These are phyloP conservation scores for Drosophila varians DNA, from an alignment of 1,140 invertebrate species.

Conservation along the genomic window DNA sequence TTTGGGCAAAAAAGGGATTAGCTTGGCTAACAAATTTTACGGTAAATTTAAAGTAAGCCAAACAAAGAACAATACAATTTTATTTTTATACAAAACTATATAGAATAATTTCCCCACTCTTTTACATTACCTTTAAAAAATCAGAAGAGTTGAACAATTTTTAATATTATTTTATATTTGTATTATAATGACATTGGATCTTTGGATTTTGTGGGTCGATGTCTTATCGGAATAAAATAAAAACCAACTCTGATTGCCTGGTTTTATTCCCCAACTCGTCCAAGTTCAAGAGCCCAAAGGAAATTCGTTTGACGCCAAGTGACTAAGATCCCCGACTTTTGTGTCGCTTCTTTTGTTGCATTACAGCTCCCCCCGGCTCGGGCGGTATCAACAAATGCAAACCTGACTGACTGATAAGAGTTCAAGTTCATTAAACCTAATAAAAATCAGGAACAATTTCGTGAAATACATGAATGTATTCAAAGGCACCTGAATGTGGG, in stretches of 20 bases:
- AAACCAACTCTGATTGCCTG: conserved; percentile 2
- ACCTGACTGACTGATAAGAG: conserved; percentile 58
- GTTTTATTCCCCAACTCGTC: conserved; percentile 14
- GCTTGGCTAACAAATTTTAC: neutral
- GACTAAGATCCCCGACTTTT: conserved; percentile 39
- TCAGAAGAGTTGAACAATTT: too few species aligned
- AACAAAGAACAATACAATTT: too few species aligned
- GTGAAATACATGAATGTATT: conserved; percentile 22
- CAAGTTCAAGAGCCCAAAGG: conserved; percentile 25
- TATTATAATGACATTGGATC: neutral
- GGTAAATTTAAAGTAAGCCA: too few species aligned
- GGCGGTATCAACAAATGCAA: conserved; percentile 40
- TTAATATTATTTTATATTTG: too few species aligned
- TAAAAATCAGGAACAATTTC: conserved; percentile 41
- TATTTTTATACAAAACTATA: neutral
- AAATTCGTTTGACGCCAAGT: conserved; percentile 23
- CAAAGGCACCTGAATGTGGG: conserved; percentile 1
- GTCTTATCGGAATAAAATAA: neutral
- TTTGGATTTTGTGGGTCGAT: neutral
- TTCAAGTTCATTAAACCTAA: conserved; percentile 67
- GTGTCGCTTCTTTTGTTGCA: conserved; percentile 46
- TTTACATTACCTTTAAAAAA: too few species aligned
- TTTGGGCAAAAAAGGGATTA: neutral
- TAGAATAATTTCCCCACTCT: too few species aligned
- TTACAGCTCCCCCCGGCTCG: conserved; percentile 40